A percentile compares a stretch with the other conserved stretches of the same genome.
These are phyloP conservation scores for Netelia melanura DNA, from an alignment of 2,888 invertebrate species.

Conservation along the genomic window DNA sequence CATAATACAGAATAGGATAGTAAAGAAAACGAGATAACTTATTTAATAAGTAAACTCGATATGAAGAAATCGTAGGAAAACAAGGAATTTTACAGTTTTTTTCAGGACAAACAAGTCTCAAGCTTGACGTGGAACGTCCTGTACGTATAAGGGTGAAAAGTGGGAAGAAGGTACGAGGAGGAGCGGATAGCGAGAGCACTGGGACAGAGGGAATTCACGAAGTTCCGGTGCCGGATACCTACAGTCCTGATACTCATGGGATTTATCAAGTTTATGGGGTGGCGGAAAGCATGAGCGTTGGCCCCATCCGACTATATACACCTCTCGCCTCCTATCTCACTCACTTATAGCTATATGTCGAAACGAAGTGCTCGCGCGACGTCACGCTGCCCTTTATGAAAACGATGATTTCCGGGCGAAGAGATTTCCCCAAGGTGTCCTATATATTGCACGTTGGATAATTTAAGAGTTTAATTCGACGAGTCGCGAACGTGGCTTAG, in stretches of 20 bases:
- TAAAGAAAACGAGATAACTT: too few relatives aligned
- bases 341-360: background rate
- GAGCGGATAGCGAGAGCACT: slow-evolving; percentile 64
- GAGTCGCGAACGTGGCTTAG: slow-evolving; percentile 32
- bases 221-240: slow-evolving; percentile 72
- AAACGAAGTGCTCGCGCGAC: slow-evolving; percentile 51
- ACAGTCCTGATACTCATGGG: slow-evolving; percentile 72
- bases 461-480: slow-evolving; percentile 33
- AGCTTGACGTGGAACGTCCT: background rate
- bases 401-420: slow-evolving; percentile 76
- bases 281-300: slow-evolving; percentile 65
- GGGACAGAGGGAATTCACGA: slow-evolving; percentile 62
- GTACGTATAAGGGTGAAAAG: slow-evolving; percentile 8
- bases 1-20: too few relatives aligned
- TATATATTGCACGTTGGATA: slow-evolving; percentile 20
- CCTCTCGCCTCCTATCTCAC: slow-evolving; percentile 23
- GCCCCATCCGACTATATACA: slow-evolving; percentile 38
- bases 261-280: slow-evolving; percentile 78
- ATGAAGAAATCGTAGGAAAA: background rate
- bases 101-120: background rate
- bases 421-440: slow-evolving; percentile 75
- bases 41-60: too few relatives aligned
- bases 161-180: slow-evolving; percentile 48
- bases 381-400: slow-evolving; percentile 72
- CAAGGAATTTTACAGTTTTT: background rate